Conservation (phyloP, 1,140 invertebrate genomes). For the Aphelenchoides besseyi region DNA sequence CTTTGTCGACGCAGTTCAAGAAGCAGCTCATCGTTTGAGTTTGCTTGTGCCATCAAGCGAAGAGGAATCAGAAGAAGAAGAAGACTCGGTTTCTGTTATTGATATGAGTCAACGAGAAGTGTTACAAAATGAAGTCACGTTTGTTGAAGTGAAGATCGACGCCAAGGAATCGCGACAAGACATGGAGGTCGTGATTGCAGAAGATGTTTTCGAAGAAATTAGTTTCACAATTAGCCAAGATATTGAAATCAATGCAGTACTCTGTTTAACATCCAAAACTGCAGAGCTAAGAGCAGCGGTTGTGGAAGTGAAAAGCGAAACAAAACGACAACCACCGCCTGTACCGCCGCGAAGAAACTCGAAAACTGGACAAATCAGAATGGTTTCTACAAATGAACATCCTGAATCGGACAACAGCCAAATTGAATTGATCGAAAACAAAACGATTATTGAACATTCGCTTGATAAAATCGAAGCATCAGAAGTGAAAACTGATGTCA, state of each 20-base stretch:
- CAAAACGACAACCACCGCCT: background rate
- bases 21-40: slow-evolving; percentile 26
- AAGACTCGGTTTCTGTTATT: background rate
- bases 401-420: background rate
- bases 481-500: background rate
- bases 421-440: background rate
- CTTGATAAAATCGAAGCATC: background rate
- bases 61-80: background rate
- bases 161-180: background rate
- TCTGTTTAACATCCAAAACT: background rate
- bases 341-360: background rate
- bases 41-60: background rate
- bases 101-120: background rate
- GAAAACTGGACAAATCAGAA: background rate
- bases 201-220: slow-evolving; percentile 2
- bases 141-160: background rate
- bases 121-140: background rate
- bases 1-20: slow-evolving; percentile 51
- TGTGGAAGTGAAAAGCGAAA: background rate
- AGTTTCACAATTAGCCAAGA: background rate
- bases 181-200: background rate
- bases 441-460: no score
- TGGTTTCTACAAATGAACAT: background rate
- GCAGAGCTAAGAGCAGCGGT: background rate
- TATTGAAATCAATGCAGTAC: background rate